Evolutionary conservation across 2,797 vertebrate genomes (phyloP), one percentile per base, ranked within the genome.

Genomic region (Denticeps clupeoides): DNA sequence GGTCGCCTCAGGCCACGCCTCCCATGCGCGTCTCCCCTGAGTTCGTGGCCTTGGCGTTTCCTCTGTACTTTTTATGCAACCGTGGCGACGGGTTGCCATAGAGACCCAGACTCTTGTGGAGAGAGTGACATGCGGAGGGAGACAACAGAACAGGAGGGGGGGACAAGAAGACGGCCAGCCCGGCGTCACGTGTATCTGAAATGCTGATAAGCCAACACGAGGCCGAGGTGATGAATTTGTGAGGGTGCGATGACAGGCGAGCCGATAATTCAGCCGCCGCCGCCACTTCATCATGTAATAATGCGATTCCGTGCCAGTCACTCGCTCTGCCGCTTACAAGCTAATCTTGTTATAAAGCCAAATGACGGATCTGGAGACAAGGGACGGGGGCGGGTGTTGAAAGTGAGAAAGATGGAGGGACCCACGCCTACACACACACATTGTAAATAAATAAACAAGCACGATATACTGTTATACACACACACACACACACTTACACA

Each of bases 271-370:
- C 60, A 72, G n/a, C n/a, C 69, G 65, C 38, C 69, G 65, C 56
- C 60, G 63, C 55, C 71, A 73, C 72, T 80, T 75, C 65, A 74
- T 81, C 78, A 82, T 74, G 46, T 70, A 61, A 69, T 79, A 79
- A 82, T 80, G 58, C 62, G 56, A 78, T 83, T 81, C 65, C 49
- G 48, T 6, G 49, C 19, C 65, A 73, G 69, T 77, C 70, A 67
- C 76, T 70, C 73, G 74, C 71, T 74, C 77, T 70, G 65, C 65
- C 67, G 65, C 65, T 64, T 68, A 71, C 56, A 40, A 16, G 12
- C 63, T 77, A 81, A 81, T 79, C 72, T 70, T 68, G 69, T 81
- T n/a, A n/a, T 81, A 77, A 66, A 70, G 65, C 68, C 49, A 55
- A 51, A 64, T 70, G 72, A 70, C 68, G 74, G 63, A 44, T 57